Percentiles rank a stretch among this genome's conserved stretches.
phyloP scores from a whole-genome alignment of 1,140 invertebrate genomes.

The Hyposmocoma kahamanoa region DNA sequence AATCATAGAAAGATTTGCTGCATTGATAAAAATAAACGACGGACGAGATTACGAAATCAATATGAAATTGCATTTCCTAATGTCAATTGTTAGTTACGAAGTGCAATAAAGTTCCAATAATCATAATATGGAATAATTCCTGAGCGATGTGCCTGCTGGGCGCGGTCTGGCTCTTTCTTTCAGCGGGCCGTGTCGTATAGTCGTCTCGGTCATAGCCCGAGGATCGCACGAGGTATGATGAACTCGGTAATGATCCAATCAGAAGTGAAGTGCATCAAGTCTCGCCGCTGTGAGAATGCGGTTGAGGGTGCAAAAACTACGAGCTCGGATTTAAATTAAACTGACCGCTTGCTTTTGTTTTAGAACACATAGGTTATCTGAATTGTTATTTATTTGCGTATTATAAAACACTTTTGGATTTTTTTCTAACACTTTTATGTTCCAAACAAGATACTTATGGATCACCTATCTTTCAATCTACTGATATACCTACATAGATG shows the following conservation, averaged over 20 bases:
- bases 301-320: constrained; percentile 70
- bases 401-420: too few relatives aligned
- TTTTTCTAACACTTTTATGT: too few relatives aligned
- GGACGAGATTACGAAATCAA: constrained; percentile 66
- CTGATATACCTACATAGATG: too few relatives aligned
- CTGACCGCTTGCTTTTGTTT: constrained; percentile 61
- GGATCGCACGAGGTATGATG: constrained; percentile 70
- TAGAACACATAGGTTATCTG: constrained; percentile 37
- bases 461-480: too few relatives aligned
- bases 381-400: too few relatives aligned
- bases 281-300: constrained; percentile 67
- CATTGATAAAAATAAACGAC: constrained; percentile 71
- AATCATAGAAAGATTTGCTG: constrained; percentile 71
- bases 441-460: too few relatives aligned
- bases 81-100: constrained; percentile 73
- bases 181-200: constrained; percentile 16
- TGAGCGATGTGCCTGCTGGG: constrained; percentile 51
- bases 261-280: constrained; percentile 70
- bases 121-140: constrained; percentile 73
- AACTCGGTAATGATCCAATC: constrained; percentile 74
- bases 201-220: constrained; percentile 48
- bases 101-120: constrained; percentile 73
- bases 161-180: constrained; percentile 30
- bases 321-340: constrained; percentile 69
- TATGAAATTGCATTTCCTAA: constrained; percentile 73